Conservation (phyloP, 1,140 invertebrate genomes). For the Drosophila miranda region DNA sequence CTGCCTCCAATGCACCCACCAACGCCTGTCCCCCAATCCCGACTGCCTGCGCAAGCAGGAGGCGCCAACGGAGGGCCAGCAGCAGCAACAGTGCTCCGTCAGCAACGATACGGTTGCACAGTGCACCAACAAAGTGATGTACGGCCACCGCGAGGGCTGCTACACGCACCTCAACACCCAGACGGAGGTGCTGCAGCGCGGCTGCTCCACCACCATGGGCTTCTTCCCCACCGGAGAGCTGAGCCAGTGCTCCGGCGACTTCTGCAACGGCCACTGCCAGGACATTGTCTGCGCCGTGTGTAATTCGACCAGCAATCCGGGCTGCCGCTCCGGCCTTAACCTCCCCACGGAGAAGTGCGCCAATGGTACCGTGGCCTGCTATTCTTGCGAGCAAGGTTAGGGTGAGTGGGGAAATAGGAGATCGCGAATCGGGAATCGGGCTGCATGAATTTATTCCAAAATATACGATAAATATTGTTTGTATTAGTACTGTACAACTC, state of each 20-base stretch:
- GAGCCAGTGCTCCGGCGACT: conserved; percentile 62
- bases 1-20: conserved; percentile 62
- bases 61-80: not conserved
- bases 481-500: not conserved
- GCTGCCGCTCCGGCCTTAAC: conserved; percentile 46
- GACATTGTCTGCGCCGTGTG: conserved; percentile 64
- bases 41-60: conserved; percentile 56
- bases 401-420: conserved; percentile 21
- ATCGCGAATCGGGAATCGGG: no score
- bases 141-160: conserved; percentile 64
- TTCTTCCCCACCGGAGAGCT: conserved; percentile 64
- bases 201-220: conserved; percentile 71
- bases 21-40: conserved; percentile 33
- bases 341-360: conserved; percentile 45
- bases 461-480: no score
- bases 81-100: conserved; percentile 24
- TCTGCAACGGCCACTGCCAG: conserved; percentile 65
- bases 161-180: conserved; percentile 63
- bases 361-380: conserved; percentile 56
- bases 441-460: not conserved
- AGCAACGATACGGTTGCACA: conserved; percentile 49
- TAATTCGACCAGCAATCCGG: conserved; percentile 58
- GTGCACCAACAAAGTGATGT: conserved; percentile 70
- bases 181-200: conserved; percentile 61
- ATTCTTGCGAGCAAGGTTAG: conserved; percentile 74